These are phyloP conservation scores for Caenorhabditis macrosperma DNA, from an alignment of 2,888 invertebrate genomes.

Conservation along the genomic window DNA sequence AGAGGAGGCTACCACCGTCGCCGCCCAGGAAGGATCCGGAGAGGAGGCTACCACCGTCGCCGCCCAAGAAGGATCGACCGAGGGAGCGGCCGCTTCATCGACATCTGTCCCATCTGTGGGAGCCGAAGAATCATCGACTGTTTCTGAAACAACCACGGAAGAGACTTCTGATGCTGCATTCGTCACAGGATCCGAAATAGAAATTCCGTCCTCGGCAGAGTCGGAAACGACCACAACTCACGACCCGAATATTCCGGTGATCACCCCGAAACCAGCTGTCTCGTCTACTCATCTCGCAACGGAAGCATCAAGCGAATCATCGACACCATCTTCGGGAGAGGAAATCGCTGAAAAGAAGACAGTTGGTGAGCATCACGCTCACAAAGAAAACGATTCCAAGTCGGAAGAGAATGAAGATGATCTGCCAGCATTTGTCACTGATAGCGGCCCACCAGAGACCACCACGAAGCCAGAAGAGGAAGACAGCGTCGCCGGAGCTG, in stretches of 20 bases:
- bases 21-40: too few species aligned
- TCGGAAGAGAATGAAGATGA: constrained; percentile 25
- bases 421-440: constrained; percentile 41
- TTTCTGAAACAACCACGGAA: too few species aligned
- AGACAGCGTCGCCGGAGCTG: constrained; percentile 6
- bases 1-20: too few species aligned
- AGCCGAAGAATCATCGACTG: too few species aligned
- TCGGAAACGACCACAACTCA: constrained; percentile 32
- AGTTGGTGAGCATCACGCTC: constrained; percentile 30
- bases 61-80: too few species aligned
- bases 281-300: constrained; percentile 22
- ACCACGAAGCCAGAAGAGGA: constrained; percentile 8
- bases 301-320: constrained; percentile 26
- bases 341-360: constrained; percentile 39
- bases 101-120: too few species aligned
- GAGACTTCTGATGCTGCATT: constrained; percentile 30
- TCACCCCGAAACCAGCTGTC: constrained; percentile 40
- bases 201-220: constrained; percentile 23
- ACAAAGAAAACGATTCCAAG: constrained; percentile 14
- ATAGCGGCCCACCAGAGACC: constrained; percentile 13
- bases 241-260: constrained; percentile 44
- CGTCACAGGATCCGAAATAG: constrained; percentile 42
- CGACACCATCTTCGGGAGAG: constrained; percentile 18
- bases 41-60: too few species aligned
- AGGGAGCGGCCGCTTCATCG: too few species aligned